These are phyloP conservation scores for Graptemys geographica DNA, from an alignment of 2,797 vertebrate genomes.

Conservation along the genomic window DNA sequence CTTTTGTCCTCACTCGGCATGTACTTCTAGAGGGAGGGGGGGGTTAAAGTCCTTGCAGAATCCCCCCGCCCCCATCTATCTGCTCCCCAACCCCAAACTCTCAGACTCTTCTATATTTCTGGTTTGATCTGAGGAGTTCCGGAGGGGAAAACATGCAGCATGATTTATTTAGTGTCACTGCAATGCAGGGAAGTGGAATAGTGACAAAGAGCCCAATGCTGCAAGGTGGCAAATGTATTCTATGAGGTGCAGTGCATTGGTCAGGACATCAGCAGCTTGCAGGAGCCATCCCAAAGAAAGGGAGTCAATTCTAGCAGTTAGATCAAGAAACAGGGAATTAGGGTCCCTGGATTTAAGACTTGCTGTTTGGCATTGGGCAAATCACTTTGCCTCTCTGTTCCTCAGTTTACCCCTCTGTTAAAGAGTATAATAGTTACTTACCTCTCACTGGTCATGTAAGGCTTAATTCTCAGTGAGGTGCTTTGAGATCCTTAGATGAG, in stretches of 20 bases:
- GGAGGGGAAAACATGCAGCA: not conserved
- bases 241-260: not conserved
- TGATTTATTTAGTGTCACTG: not conserved
- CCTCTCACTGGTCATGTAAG: not conserved
- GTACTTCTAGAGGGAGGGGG: not conserved
- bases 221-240: not conserved
- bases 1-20: not conserved
- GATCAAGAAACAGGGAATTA: not conserved
- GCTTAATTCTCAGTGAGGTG: not conserved
- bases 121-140: not conserved
- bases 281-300: not conserved
- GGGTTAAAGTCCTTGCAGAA: not conserved
- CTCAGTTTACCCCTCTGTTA: not conserved
- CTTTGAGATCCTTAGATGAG: not conserved
- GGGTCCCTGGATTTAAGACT: not conserved
- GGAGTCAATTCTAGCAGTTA: not conserved
- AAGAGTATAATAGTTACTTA: fast-evolving
- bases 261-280: not conserved
- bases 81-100: not conserved
- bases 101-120: not conserved
- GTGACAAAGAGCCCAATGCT: not conserved
- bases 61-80: not conserved
- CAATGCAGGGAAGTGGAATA: not conserved
- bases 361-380: not conserved
- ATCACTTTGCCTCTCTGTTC: not conserved